Percentiles rank a stretch among this genome's conserved stretches.
Evolutionary conservation across 1,140 invertebrate genomes (phyloP).

Genomic region (Drosophila simulans): DNA sequence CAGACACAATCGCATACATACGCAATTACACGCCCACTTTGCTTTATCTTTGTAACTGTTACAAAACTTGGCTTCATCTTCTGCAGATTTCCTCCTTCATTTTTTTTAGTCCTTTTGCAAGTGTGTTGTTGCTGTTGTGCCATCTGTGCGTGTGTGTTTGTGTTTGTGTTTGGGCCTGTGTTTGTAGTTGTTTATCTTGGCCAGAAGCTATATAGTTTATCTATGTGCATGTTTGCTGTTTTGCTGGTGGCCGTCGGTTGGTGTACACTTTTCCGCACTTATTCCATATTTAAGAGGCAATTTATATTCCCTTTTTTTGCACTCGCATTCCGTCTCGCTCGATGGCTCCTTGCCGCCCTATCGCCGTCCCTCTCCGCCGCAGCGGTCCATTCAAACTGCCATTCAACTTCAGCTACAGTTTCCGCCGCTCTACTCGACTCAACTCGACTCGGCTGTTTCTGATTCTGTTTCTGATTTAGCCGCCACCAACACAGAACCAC

Average conservation of each 20-base stretch:
- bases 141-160: constrained; percentile 18
- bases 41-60: constrained; percentile 64
- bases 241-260: constrained; percentile 53
- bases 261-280: constrained; percentile 77
- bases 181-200: constrained; percentile 71
- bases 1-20: constrained; percentile 30
- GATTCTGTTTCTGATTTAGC: constrained; percentile 60
- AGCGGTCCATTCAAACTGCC: constrained; percentile 48
- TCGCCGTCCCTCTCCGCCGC: constrained; percentile 13
- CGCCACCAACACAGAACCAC: constrained; percentile 27
- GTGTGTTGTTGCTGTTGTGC: constrained; percentile 2
- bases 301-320: constrained; percentile 84
- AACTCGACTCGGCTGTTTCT: constrained; percentile 22
- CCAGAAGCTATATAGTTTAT: constrained; percentile 78
- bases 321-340: constrained; percentile 20
- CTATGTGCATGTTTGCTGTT: constrained; percentile 75
- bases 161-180: constrained; percentile 1
- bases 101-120: constrained; percentile 34
- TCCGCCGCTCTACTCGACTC: constrained; percentile 30
- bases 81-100: constrained; percentile 23
- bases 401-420: constrained; percentile 63
- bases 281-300: constrained; percentile 84
- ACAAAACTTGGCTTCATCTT: constrained; percentile 58
- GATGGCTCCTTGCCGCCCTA: constrained; percentile 10
- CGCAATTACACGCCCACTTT: constrained; percentile 66